A percentile compares a stretch with the other conserved stretches of the same genome.
These are phyloP conservation scores for Chlamydotis undulata DNA, from an alignment of 2,113 vertebrate genomes.

Conservation along the genomic window DNA sequence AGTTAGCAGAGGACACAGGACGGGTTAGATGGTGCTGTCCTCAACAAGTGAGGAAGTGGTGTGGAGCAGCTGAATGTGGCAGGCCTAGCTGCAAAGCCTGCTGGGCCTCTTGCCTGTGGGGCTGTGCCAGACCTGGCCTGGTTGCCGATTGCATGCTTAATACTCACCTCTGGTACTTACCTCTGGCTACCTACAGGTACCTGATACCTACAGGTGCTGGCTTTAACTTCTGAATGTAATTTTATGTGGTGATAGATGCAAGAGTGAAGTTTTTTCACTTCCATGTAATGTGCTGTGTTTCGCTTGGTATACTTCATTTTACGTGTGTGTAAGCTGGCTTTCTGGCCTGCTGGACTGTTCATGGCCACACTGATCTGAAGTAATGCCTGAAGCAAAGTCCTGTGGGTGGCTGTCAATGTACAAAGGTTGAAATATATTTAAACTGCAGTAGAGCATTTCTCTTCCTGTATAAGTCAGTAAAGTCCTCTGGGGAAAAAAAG, in stretches of 20 bases:
- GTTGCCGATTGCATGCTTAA: no score
- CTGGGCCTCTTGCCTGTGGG: fast-evolving
- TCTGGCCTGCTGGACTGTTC: neutral
- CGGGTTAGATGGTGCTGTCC: fast-evolving
- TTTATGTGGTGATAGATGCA: neutral
- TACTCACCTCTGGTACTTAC: no score
- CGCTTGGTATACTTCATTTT: neutral
- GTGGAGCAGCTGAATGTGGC: fast-evolving
- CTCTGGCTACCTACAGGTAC: no score
- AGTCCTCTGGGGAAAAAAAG: neutral
- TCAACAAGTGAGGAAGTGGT: fast-evolving
- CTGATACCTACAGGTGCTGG: fast-evolving
- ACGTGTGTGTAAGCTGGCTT: neutral
- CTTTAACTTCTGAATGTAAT: neutral
- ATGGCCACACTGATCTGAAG: neutral
- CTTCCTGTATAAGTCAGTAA: neutral
- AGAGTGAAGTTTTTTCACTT: neutral
- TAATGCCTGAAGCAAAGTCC: neutral
- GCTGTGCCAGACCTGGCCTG: fast-evolving
- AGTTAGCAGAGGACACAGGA: fast-evolving
- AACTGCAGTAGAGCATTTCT: neutral
- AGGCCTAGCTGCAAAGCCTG: fast-evolving
- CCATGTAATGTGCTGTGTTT: fast-evolving
- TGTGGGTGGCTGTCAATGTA: neutral
- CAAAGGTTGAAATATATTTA: neutral